Conservation (phyloP, 2,888 invertebrate species). For the Cheilosia grossa region DNA sequence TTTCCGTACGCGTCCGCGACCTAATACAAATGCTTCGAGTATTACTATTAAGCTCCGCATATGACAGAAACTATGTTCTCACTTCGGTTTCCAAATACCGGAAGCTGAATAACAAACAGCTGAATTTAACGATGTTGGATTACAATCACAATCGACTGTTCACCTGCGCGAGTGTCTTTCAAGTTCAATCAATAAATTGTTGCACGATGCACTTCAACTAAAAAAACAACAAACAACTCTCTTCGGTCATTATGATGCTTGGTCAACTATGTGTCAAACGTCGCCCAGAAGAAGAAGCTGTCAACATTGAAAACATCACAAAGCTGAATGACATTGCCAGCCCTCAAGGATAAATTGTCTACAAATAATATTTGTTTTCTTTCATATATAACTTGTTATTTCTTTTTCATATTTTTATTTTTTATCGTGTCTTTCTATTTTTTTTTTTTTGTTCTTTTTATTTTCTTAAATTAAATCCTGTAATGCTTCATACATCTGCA, state of each 20-base stretch:
- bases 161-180: too few species aligned
- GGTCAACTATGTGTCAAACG: background rate
- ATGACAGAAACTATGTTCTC: too few species aligned
- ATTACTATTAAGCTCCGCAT: too few species aligned
- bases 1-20: too few species aligned
- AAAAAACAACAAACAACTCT: background rate
- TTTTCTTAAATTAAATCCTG: too few species aligned
- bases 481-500: too few species aligned
- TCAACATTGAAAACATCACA: constrained; percentile 1
- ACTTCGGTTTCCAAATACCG: background rate
- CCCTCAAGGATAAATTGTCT: background rate
- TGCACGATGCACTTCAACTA: background rate
- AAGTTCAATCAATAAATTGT: background rate
- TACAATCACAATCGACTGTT: background rate
- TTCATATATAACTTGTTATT: too few species aligned
- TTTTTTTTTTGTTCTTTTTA: too few species aligned
- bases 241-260: background rate
- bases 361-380: too few species aligned
- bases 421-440: too few species aligned
- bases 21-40: too few species aligned
- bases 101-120: background rate
- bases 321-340: background rate
- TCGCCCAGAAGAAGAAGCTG: background rate
- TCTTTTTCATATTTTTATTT: too few species aligned
- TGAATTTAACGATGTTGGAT: background rate